A percentile compares a stretch with the other conserved stretches of the same genome.
These are phyloP conservation scores for Sisyra nigra DNA, from an alignment of 2,888 invertebrate species.

Conservation along the genomic window DNA sequence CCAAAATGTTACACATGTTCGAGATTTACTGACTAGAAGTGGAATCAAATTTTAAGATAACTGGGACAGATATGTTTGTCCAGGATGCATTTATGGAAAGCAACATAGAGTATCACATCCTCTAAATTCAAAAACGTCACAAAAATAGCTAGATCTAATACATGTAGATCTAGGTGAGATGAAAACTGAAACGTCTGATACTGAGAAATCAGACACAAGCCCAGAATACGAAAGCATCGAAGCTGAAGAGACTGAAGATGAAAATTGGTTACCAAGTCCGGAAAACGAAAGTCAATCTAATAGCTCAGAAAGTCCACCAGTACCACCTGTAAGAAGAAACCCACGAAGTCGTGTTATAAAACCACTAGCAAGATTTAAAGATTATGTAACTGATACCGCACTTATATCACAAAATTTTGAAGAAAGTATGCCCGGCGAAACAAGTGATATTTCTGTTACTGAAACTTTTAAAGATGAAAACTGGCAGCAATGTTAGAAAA, in stretches of 20 bases:
- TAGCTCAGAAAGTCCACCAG: background rate
- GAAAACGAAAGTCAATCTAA: background rate
- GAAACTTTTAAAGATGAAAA: conserved; percentile 16
- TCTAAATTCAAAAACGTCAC: conserved; percentile 12
- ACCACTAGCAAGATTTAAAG: background rate
- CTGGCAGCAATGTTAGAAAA: conserved; percentile 12
- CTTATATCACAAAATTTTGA: conserved; percentile 1
- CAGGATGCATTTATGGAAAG: conserved; percentile 8
- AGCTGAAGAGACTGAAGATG: background rate
- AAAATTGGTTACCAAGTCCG: background rate
- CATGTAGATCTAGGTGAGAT: conserved; percentile 17
- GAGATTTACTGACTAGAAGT: conserved; percentile 12
- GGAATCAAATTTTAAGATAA: conserved; percentile 5
- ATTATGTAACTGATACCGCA: background rate
- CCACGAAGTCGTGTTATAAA: background rate
- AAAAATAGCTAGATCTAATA: conserved; percentile 13
- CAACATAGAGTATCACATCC: conserved; percentile 13
- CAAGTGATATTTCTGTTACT: conserved; percentile 13
- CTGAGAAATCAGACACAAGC: background rate
- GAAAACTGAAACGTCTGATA: conserved; percentile 13
- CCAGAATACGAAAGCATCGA: background rate
- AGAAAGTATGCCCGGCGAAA: conserved; percentile 12
- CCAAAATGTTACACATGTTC: conserved; percentile 16
- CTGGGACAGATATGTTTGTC: conserved; percentile 6
- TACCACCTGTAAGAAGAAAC: background rate